phyloP scores from a whole-genome alignment of 1,140 invertebrate species.

The Aradophagus sp. region DNA sequence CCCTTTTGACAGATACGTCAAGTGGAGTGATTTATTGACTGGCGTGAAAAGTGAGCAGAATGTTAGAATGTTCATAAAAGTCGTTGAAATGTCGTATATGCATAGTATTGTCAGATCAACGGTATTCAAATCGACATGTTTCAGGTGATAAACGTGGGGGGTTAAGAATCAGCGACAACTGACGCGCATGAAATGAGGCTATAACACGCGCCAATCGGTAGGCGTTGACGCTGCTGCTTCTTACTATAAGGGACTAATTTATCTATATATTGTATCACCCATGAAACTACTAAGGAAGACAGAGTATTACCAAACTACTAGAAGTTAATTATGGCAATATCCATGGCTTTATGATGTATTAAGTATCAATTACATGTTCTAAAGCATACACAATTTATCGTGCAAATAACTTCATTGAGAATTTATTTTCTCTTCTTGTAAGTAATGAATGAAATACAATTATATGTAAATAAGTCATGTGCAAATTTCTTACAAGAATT shows the following conservation, averaged over 20 bases:
- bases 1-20: no score
- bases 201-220: slow-evolving; percentile 28
- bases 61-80: slow-evolving; percentile 29
- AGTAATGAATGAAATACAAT: no score
- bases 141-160: slow-evolving; percentile 18
- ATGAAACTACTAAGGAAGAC: slow-evolving; percentile 48
- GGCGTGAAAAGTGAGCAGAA: neutral
- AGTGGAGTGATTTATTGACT: neutral
- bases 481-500: no score
- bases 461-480: no score
- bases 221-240: slow-evolving; percentile 36
- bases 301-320: slow-evolving; percentile 41
- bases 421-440: no score
- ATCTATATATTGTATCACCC: slow-evolving; percentile 47
- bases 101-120: slow-evolving; percentile 15
- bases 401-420: no score
- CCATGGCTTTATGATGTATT: slow-evolving; percentile 5
- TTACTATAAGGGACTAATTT: slow-evolving; percentile 49
- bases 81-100: slow-evolving; percentile 5
- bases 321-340: slow-evolving; percentile 17
- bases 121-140: slow-evolving; percentile 10
- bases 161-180: slow-evolving; percentile 34
- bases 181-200: slow-evolving; percentile 42
- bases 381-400: no score
- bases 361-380: neutral